Evolutionary conservation across 2,888 invertebrate genomes (phyloP).

Genomic region (Limenitis arthemis): DNA sequence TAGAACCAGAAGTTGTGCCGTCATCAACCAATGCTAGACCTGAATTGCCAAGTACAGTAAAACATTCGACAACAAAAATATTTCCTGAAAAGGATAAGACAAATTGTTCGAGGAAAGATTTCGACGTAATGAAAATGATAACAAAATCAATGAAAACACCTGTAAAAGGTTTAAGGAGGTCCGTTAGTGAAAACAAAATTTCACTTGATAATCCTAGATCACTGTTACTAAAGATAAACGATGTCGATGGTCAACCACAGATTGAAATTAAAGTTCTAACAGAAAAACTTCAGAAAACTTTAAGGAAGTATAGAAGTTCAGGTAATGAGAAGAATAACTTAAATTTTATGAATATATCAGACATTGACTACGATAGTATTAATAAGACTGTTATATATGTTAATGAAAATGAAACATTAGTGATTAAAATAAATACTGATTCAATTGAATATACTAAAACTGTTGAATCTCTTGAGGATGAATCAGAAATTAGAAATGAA

Average conservation of each 20-base stretch:
- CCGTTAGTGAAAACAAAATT: conserved; percentile 22
- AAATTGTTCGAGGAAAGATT: neutral
- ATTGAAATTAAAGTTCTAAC: conserved; percentile 40
- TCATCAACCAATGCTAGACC: neutral
- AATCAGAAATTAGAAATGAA: neutral
- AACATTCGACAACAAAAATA: neutral
- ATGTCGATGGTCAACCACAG: conserved; percentile 31
- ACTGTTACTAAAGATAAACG: conserved; percentile 37
- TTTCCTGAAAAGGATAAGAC: neutral
- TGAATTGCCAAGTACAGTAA: neutral
- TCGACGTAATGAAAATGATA: neutral
- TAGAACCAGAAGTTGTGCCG: neutral
- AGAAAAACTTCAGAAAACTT: conserved; percentile 13
- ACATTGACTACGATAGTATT: neutral
- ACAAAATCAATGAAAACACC: conserved; percentile 4
- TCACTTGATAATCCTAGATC: conserved; percentile 6
- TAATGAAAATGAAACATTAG: neutral
- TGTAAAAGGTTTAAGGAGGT: conserved; percentile 36
- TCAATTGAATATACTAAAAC: neutral
- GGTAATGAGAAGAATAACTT: neutral
- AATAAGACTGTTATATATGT: neutral
- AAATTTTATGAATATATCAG: neutral
- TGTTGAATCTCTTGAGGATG: neutral
- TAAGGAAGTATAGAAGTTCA: neutral
- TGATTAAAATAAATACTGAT: neutral